Conservation (phyloP, 2,113 vertebrate species). For the Vidua macroura region DNA sequence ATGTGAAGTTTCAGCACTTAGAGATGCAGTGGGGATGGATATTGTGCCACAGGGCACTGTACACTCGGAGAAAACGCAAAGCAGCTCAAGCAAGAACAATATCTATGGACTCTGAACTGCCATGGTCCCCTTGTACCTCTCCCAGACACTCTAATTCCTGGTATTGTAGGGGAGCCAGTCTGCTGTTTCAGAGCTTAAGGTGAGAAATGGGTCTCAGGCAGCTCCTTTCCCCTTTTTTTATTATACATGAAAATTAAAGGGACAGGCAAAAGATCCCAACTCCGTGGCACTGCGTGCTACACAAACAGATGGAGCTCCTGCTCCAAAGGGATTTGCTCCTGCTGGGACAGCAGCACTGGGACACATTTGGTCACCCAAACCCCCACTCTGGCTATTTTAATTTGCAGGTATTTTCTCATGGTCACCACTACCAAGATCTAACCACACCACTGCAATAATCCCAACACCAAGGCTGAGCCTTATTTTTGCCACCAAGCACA, state of each 20-base stretch:
- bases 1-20: constrained; percentile 64
- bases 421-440: not conserved
- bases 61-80: not conserved
- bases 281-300: fast-evolving
- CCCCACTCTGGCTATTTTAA: no score
- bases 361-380: not conserved
- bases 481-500: not conserved
- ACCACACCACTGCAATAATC: not conserved
- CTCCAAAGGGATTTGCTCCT: not conserved
- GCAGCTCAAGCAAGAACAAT: constrained; percentile 47
- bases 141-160: not conserved
- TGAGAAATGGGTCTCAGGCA: not conserved
- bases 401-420: not conserved
- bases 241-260: not conserved
- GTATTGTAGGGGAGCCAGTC: not conserved
- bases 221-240: not conserved
- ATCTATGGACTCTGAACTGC: not conserved
- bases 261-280: not conserved
- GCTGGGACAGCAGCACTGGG: not conserved
- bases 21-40: constrained; percentile 42
- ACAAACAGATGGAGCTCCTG: not conserved
- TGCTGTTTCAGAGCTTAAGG: not conserved
- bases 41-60: constrained; percentile 63
- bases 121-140: not conserved
- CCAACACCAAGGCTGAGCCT: not conserved